Evolutionary conservation across 2,797 vertebrate genomes (phyloP).

Genomic region (Sebastes trivittatus): DNA sequence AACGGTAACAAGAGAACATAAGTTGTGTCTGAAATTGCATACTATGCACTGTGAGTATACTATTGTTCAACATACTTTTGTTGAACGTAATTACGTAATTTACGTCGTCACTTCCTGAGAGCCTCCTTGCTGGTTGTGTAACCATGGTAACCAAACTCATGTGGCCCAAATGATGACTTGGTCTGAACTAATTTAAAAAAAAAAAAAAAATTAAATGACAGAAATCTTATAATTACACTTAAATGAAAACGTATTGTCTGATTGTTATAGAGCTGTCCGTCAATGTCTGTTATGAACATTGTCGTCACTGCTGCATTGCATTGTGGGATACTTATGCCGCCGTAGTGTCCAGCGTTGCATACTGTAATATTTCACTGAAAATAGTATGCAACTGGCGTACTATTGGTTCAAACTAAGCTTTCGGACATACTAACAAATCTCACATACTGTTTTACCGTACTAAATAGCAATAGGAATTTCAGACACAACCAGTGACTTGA

Average conservation of each 20-base stretch:
- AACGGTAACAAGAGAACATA: not conserved
- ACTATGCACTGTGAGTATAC: not conserved
- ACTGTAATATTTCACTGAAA: not conserved
- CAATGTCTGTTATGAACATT: not conserved
- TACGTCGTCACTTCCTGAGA: too few species aligned
- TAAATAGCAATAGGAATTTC: not conserved
- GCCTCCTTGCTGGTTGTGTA: too few species aligned
- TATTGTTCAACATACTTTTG: too few species aligned
- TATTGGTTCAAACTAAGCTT: not conserved
- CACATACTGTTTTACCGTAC: not conserved
- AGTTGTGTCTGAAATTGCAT: too few species aligned
- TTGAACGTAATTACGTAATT: too few species aligned
- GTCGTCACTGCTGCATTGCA: not conserved
- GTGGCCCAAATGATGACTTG: too few species aligned
- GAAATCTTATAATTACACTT: too few species aligned
- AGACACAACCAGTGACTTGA: not conserved
- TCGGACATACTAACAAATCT: not conserved
- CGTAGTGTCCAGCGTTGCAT: not conserved
- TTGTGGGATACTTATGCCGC: not conserved
- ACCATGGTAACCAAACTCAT: too few species aligned
- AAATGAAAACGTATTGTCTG: not conserved
- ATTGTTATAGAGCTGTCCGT: not conserved
- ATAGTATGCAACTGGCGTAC: not conserved
- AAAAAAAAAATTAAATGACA: too few species aligned
- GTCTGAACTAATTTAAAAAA: too few species aligned